Percentiles rank a stretch among this genome's conserved stretches.
Conservation (phyloP, 2,888 invertebrate species). For the Bibio marci region DNA sequence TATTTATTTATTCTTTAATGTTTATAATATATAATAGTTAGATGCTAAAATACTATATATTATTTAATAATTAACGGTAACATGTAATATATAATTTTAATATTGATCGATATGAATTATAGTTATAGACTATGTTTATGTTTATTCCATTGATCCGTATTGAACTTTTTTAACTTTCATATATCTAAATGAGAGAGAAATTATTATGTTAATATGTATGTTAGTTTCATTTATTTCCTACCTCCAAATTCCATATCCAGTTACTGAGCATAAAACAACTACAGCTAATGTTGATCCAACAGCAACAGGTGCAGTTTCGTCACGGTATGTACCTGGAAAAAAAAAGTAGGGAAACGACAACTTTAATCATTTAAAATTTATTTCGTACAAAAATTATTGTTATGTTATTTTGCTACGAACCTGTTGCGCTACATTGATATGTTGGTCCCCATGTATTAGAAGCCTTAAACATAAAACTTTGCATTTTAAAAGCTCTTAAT, state of each 20-base stretch:
- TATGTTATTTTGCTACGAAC: background rate
- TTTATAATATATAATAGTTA: no score
- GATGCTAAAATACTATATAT: no score
- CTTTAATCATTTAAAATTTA: background rate
- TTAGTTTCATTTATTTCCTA: no score
- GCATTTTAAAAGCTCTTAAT: slow-evolving; percentile 54
- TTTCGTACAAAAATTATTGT: background rate
- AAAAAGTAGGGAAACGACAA: background rate
- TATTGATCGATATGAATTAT: no score
- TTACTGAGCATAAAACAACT: slow-evolving; percentile 61
- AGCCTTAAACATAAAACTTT: slow-evolving; percentile 78
- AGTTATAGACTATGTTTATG: no score
- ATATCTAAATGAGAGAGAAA: slow-evolving; percentile 34
- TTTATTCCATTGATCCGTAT: slow-evolving; percentile 79
- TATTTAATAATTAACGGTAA: no score
- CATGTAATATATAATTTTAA: background rate
- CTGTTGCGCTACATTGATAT: slow-evolving; percentile 31
- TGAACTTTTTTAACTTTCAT: slow-evolving; percentile 80
- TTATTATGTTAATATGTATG: background rate
- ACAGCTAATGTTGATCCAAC: slow-evolving; percentile 71
- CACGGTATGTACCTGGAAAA: slow-evolving; percentile 34
- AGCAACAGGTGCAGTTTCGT: slow-evolving; percentile 71
- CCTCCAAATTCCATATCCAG: slow-evolving; percentile 59
- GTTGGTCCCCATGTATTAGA: slow-evolving; percentile 38
- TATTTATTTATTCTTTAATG: no score